These are phyloP conservation scores for Prorops nasuta DNA, from an alignment of 1,140 invertebrate genomes.

Conservation along the genomic window DNA sequence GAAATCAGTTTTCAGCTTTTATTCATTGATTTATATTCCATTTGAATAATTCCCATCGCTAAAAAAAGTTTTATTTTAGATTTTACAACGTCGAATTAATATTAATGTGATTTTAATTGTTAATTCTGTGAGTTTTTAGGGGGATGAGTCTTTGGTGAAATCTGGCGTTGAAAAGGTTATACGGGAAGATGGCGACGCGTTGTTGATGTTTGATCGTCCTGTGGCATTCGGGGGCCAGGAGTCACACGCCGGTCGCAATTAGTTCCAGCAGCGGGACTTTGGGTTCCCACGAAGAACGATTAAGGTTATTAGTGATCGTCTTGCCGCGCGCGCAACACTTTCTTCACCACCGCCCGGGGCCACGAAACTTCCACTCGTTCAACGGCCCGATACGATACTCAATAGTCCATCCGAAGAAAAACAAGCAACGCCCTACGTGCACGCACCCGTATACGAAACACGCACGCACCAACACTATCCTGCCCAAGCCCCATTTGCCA, in stretches of 20 bases:
- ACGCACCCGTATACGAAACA: neutral
- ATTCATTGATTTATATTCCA: too few species aligned
- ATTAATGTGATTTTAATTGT: too few species aligned
- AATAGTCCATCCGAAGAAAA: neutral
- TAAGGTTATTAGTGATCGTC: neutral
- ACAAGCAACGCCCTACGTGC: neutral
- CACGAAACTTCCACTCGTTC: neutral
- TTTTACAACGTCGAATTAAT: too few species aligned
- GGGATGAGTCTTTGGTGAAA: neutral
- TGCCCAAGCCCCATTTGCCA: too few species aligned
- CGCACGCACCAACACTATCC: too few species aligned
- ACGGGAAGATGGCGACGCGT: neutral
- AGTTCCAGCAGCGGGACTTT: neutral
- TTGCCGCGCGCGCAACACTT: neutral
- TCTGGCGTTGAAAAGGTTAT: neutral
- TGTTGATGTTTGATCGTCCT: neutral
- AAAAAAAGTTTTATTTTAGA: too few species aligned
- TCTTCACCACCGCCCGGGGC: neutral
- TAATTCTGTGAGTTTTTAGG: neutral
- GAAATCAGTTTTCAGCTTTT: too few species aligned
- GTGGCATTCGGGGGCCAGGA: neutral
- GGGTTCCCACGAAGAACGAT: neutral
- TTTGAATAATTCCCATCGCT: too few species aligned
- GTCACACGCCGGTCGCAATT: neutral
- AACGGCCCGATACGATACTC: neutral